Base-by-base conservation (phyloP, 1,140 invertebrate genomes). In the Vanessa tameamea region DNA sequence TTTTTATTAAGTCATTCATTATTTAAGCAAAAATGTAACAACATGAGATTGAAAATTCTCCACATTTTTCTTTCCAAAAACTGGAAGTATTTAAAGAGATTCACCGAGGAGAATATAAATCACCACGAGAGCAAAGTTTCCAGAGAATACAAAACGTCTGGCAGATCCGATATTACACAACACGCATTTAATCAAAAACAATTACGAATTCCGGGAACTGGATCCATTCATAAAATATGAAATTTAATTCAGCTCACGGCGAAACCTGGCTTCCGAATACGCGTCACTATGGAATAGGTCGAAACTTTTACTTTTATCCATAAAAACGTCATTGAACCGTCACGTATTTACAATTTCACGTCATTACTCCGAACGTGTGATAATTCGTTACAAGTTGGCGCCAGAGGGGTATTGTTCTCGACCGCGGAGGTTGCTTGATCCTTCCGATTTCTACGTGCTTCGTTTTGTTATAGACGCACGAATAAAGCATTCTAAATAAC, bases 351-450 rank as follows among this genome's bases (percentile, higher is more conserved):
- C 80, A 85, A 90, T 91, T 91, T 87, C 76, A 81, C 75, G 81
- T 90, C 88, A 90, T 90, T 91, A 91, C 72, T 61, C 64, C 48
- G 84, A 82, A 90, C 87, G 88, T 91, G 89, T 84, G 74, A 89
- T 87, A 85, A 90, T 89, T 81, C 84, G 83, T 84, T 81, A 72
- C 72, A 73, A 82, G 79, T 77, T 85, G 88, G 88, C 89, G 89
- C 89, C 89, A 84, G 76, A 83, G 81, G 80, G 82, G 83, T 88
- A 87, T 88, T 86, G 79, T 83, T 76, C 70, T 77, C 73, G 66
- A 61, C 72, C 57, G 31, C 26, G 57, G 57, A 61, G 57, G 57
- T 61, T 61, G 63, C 71, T 73, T 75, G 75, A 69, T 79, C 73
- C 70, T 79, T 77, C 71, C 47, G 47, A 71, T 72, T 69, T 77